Evolutionary conservation across 2,797 vertebrate species (phyloP), one percentile per base, ranked within the genome.

Genomic region (Anas georgica): DNA sequence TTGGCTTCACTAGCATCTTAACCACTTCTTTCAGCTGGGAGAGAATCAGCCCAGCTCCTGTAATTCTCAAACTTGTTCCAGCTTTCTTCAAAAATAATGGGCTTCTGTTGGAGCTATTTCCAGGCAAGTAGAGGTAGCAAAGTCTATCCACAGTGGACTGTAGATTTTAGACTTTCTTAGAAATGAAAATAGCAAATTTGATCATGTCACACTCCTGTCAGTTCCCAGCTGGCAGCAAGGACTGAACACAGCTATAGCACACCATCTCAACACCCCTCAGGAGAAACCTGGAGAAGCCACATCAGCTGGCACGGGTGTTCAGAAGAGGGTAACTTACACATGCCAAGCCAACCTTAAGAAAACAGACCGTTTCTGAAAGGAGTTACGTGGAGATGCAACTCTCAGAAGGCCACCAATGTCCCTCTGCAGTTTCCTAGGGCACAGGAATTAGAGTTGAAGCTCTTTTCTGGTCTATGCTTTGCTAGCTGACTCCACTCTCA

Each of bases 21-120:
- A 92, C 81, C 75, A 54, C 72, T 89, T 94, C 48, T 93, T 83
- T 94, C 83, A 92, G 81, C 75, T 83, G 58, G 5, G 55, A 59
- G 64, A 90, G 67, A 89, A 77, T 91, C 88, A 87, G 75, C 31
- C 23, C 56, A 75, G 90, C 88, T 93, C 86, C 94, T 88, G 83
- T 94, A 92, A 95, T 77, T 77, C 81, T 95, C 83, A 77, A 62
- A 13, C 12, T 77, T 85, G 17, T 58, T 87, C 64, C 78, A 91
- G 56, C 25, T 82, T 87, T 88, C 83, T 82, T 56, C n/a, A 72
- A 85, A 48, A 48, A 46, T 79, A 94, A 17, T 0, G 3, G 18
- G 23, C 56, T 90, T 59, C 72, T 68, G 52, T 72, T 87, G 41
- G 45, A 94, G n/a, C 43, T 80, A 8, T 77, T 94, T 94, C 68